phyloP scores from a whole-genome alignment of 2,797 vertebrate genomes.

The Menidia menidia region DNA sequence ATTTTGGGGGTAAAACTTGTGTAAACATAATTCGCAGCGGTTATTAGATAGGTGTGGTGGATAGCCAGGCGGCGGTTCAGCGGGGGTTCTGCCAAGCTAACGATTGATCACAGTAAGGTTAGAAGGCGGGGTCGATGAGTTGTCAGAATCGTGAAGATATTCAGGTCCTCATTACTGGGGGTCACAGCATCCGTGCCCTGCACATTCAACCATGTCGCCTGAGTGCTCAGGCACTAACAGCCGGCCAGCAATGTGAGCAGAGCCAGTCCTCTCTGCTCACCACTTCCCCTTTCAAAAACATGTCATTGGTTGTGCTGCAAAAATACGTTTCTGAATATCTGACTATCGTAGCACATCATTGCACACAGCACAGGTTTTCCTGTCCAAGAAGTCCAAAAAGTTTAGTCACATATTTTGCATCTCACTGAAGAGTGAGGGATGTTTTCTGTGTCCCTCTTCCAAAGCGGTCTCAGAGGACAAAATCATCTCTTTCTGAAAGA shows the following conservation, averaged over 20 bases:
- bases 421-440: constrained; percentile 26
- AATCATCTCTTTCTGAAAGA: constrained; percentile 45
- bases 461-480: constrained; percentile 36
- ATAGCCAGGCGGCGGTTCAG: constrained; percentile 44
- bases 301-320: constrained; percentile 3
- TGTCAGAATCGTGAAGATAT: constrained; percentile 74
- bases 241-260: constrained; percentile 68
- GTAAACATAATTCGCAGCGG: constrained; percentile 51
- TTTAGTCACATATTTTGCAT: background rate
- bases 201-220: constrained; percentile 62
- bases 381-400: constrained; percentile 23
- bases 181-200: constrained; percentile 63
- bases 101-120: constrained; percentile 68
- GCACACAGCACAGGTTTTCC: background rate
- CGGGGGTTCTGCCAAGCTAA: constrained; percentile 63
- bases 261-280: constrained; percentile 38
- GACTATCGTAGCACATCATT: constrained; percentile 10
- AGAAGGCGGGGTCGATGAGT: constrained; percentile 58
- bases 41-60: constrained; percentile 50
- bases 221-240: constrained; percentile 70
- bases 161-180: constrained; percentile 74
- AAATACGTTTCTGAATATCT: background rate
- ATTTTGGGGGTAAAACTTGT: constrained; percentile 42
- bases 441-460: constrained; percentile 27
- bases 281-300: constrained; percentile 19